phyloP scores from a whole-genome alignment of 1,140 invertebrate species.

The Steinernema khuongi region DNA sequence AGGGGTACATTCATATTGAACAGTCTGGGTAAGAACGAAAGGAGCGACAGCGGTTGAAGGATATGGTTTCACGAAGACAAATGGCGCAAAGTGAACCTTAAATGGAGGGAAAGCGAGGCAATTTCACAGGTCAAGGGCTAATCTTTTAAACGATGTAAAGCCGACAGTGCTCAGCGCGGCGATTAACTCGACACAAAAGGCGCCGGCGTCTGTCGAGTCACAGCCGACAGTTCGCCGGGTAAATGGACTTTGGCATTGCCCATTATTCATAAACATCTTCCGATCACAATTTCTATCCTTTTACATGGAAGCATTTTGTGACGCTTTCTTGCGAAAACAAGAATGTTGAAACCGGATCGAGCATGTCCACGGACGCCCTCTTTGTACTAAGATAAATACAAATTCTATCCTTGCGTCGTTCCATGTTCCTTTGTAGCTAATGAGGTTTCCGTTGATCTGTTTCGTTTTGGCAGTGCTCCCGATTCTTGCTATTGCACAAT shows the following conservation, averaged over 20 bases:
- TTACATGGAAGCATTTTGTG: conserved; percentile 3
- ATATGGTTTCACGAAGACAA: neutral
- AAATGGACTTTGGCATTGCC: neutral
- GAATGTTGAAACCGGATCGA: conserved; percentile 10
- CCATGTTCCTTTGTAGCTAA: neutral
- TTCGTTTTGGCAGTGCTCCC: neutral
- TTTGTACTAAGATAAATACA: neutral
- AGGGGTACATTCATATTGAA: neutral
- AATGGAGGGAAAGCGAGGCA: neutral
- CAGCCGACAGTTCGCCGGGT: neutral
- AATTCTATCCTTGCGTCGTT: neutral
- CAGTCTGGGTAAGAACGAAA: neutral
- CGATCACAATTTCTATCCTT: neutral
- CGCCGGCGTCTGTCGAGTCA: neutral
- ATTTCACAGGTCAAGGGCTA: neutral
- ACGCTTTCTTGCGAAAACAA: neutral
- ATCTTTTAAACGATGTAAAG: neutral
- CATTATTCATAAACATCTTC: conserved; percentile 10
- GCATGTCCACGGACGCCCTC: neutral
- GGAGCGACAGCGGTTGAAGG: neutral
- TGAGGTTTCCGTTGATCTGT: neutral
- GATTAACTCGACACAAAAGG: neutral
- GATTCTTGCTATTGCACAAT: neutral
- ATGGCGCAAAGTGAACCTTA: no score
- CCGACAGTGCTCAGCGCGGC: neutral